Percentiles rank a stretch among this genome's conserved stretches.
These are phyloP conservation scores for Brachionus calyciflorus DNA, from an alignment of 1,140 invertebrate species.

Conservation along the genomic window DNA sequence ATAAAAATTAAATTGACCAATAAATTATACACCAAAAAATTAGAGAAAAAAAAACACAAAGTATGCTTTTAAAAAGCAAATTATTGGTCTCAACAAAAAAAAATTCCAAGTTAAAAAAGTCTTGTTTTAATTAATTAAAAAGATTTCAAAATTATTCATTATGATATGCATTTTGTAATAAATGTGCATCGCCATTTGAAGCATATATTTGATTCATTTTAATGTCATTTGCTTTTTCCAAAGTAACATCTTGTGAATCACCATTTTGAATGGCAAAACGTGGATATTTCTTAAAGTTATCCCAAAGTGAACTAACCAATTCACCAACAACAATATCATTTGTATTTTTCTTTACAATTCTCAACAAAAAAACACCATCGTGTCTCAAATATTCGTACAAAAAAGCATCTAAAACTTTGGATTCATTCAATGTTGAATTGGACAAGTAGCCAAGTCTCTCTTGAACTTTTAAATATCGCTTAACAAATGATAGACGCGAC, in stretches of 20 bases:
- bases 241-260: not conserved
- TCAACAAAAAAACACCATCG: conserved; percentile 63
- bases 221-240: conserved; percentile 4
- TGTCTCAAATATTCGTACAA: conserved; percentile 63
- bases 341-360: conserved; percentile 63
- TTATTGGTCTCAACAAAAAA: too few species aligned
- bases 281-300: conserved; percentile 45
- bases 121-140: not conserved
- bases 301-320: conserved; percentile 62
- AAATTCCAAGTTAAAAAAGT: not conserved
- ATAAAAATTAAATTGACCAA: too few species aligned
- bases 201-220: conserved; percentile 29
- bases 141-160: not conserved
- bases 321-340: conserved; percentile 64
- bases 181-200: conserved; percentile 19
- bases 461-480: conserved; percentile 31
- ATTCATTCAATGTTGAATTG: conserved; percentile 47
- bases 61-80: too few species aligned
- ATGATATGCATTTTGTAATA: not conserved
- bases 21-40: too few species aligned
- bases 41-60: too few species aligned
- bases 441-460: conserved; percentile 15
- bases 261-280: conserved; percentile 26
- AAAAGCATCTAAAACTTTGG: conserved; percentile 58
- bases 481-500: conserved; percentile 36